Evolutionary conservation across 2,113 vertebrate species (phyloP).

Genomic region (Emydocephalus ijimae): DNA sequence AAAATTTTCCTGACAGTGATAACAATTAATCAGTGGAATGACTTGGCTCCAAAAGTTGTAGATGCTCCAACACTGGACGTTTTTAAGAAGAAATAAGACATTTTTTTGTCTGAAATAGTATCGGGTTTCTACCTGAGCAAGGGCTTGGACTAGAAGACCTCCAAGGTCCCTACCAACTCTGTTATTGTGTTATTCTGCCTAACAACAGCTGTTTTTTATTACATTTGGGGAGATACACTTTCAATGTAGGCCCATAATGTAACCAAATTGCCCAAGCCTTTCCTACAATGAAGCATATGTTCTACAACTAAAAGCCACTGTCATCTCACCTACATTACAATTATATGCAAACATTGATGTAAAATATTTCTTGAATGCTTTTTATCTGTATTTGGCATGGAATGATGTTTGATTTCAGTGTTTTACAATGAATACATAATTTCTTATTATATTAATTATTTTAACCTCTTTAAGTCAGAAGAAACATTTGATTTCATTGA

Average conservation of each 20-base stretch:
- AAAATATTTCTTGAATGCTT: background rate
- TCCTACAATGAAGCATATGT: background rate
- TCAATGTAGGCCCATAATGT: background rate
- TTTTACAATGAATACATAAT: background rate
- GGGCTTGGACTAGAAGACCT: background rate
- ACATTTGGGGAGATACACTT: background rate
- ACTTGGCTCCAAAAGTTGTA: background rate
- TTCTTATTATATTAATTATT: background rate
- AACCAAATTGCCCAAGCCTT: background rate
- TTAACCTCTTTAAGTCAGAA: background rate
- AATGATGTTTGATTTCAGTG: background rate
- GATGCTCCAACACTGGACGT: background rate
- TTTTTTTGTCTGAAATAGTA: too few relatives aligned
- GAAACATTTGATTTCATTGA: background rate
- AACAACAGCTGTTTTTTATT: background rate
- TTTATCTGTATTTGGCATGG: background rate
- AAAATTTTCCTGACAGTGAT: background rate
- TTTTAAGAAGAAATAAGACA: background rate
- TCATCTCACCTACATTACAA: background rate
- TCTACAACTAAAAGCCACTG: background rate
- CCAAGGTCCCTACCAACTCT: background rate
- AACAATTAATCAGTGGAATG: background rate
- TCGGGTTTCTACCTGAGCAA: background rate
- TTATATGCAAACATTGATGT: background rate
- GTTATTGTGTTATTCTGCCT: background rate